Evolutionary conservation across 2,113 vertebrate genomes (phyloP).

Genomic region (Sciurus niger): DNA sequence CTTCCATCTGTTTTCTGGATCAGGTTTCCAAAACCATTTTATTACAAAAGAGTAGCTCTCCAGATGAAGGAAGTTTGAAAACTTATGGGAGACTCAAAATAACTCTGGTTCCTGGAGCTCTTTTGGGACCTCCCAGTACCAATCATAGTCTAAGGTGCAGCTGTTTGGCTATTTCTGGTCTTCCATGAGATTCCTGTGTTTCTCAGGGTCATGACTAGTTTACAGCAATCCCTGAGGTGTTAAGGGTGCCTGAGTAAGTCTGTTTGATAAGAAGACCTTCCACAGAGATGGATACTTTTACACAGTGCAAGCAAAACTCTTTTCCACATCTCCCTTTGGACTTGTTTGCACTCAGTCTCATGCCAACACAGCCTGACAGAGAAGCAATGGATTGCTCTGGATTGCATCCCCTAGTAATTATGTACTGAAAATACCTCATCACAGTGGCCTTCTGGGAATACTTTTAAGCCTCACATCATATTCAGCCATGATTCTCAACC

Average conservation of each 20-base stretch:
- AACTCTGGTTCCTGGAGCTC: background rate
- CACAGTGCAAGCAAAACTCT: background rate
- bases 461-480: background rate
- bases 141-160: background rate
- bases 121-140: background rate
- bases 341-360: background rate
- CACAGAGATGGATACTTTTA: background rate
- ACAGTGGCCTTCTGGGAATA: constrained; percentile 18
- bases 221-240: background rate
- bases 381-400: constrained; percentile 33
- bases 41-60: constrained; percentile 11
- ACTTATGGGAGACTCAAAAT: background rate
- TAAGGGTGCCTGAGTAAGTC: background rate
- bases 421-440: background rate
- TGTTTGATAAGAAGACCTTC: background rate
- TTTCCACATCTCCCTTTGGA: background rate
- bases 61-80: constrained; percentile 17
- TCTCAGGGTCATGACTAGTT: background rate
- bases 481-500: background rate
- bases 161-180: background rate
- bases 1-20: constrained; percentile 23
- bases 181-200: background rate
- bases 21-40: constrained; percentile 20
- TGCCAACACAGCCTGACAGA: background rate
- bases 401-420: background rate